Evolutionary conservation across 2,888 invertebrate genomes (phyloP).

Genomic region (Sinelater perroti): DNA sequence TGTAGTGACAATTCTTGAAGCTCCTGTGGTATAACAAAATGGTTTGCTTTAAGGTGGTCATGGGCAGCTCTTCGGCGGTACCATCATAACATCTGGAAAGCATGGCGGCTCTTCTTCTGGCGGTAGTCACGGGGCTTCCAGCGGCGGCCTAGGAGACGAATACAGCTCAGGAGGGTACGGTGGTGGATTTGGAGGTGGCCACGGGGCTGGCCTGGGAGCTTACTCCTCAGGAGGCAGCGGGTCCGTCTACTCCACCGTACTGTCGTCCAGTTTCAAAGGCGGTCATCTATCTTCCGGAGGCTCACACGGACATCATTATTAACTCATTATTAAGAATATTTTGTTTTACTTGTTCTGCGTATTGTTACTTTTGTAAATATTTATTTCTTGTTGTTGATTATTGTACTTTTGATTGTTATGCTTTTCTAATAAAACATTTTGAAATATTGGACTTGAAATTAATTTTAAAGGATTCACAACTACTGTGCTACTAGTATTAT

Average conservation of each 20-base stretch:
- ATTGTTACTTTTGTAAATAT: slow-evolving; percentile 24
- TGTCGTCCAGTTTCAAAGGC: slow-evolving; percentile 34
- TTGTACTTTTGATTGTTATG: slow-evolving; percentile 9
- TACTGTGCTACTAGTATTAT: too few relatives aligned
- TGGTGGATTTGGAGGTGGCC: slow-evolving; percentile 33
- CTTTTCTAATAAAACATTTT: slow-evolving; percentile 21
- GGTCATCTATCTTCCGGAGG: slow-evolving; percentile 21
- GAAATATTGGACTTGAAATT: too few relatives aligned
- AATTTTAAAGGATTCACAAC: too few relatives aligned
- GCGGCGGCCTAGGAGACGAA: slow-evolving; percentile 25
- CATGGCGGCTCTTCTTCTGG: slow-evolving; percentile 37
- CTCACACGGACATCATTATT: slow-evolving; percentile 17
- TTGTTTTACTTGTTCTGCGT: slow-evolving; percentile 1
- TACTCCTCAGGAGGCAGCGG: slow-evolving; percentile 19
- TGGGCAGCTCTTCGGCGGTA: slow-evolving; percentile 45
- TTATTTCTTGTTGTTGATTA: slow-evolving; percentile 26
- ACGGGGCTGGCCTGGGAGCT: slow-evolving; percentile 18
- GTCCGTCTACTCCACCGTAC: slow-evolving; percentile 24
- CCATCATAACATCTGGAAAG: slow-evolving; percentile 44
- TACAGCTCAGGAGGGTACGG: slow-evolving; percentile 22
- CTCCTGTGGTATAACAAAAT: not conserved
- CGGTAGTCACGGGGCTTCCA: slow-evolving; percentile 27
- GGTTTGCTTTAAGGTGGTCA: slow-evolving; percentile 19
- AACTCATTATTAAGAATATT: not conserved
- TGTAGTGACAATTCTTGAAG: not conserved